Conservation (phyloP, 1,140 invertebrate species). For the Dinoponera quadriceps region DNA sequence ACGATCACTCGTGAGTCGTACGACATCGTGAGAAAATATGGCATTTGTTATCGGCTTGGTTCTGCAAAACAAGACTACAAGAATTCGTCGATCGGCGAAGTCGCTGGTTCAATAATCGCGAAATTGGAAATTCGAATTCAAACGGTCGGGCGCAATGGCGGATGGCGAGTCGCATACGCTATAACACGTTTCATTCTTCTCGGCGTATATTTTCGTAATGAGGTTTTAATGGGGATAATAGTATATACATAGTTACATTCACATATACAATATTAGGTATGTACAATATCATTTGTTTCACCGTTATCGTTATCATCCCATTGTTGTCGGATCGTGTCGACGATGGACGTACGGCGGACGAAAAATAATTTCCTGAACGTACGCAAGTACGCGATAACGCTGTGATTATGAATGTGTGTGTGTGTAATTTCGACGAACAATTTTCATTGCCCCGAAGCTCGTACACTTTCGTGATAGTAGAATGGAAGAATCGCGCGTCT, state of each 20-base stretch:
- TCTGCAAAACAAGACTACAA: background rate
- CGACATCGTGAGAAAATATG: background rate
- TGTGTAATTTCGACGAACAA: conserved; percentile 56
- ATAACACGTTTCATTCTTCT: background rate
- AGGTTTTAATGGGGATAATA: conserved; percentile 72
- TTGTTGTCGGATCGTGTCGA: background rate
- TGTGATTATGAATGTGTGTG: conserved; percentile 56
- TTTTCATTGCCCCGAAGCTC: background rate
- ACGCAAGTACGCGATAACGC: conserved; percentile 18
- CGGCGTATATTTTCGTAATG: conserved; percentile 57
- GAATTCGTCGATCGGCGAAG: too few relatives aligned
- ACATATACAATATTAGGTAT: conserved; percentile 75
- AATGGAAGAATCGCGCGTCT: conserved; percentile 7
- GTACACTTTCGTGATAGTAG: background rate
- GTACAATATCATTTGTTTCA: conserved; percentile 64
- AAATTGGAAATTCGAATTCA: background rate
- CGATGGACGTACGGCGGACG: background rate
- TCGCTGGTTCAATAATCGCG: background rate
- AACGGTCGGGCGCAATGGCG: background rate
- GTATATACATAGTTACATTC: conserved; percentile 78
- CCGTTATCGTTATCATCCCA: conserved; percentile 16
- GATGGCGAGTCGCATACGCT: background rate
- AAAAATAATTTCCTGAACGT: conserved; percentile 45
- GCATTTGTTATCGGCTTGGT: background rate
- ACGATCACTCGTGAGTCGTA: background rate